These are phyloP conservation scores for Hippasteria phrygiana DNA, from an alignment of 53 echinoderm and acorn worm genomes.

Conservation along the genomic window DNA sequence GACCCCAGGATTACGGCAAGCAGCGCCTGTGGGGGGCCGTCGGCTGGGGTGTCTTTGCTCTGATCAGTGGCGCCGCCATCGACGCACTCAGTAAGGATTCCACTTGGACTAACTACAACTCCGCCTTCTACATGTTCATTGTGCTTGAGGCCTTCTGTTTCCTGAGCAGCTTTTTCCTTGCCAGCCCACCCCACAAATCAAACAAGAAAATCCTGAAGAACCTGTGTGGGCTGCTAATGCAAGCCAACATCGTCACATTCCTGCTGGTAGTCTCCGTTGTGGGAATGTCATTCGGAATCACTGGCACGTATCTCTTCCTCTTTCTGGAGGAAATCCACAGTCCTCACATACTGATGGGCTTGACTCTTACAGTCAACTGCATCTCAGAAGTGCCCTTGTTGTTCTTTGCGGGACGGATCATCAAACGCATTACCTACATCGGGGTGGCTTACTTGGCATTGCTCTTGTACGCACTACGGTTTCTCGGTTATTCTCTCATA, in stretches of 20 bases:
- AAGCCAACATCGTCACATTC: conserved; percentile 63
- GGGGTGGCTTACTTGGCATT: conserved; percentile 74
- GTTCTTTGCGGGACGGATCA: conserved; percentile 79
- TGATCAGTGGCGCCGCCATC: conserved; percentile 76
- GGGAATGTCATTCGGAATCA: conserved; percentile 89
- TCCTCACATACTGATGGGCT: conserved; percentile 85
- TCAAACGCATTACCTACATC: conserved; percentile 71
- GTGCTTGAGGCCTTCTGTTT: conserved; percentile 49
- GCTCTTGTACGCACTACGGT: conserved; percentile 83
- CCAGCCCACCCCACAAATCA: conserved; percentile 71
- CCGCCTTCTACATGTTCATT: conserved; percentile 78
- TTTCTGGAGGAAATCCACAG: conserved; percentile 81
- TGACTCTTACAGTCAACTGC: conserved; percentile 86
- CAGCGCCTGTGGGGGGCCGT: conserved; percentile 88
- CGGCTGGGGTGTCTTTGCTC: conserved; percentile 86
- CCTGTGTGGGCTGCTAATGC: conserved; percentile 52
- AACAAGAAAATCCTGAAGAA: conserved; percentile 41
- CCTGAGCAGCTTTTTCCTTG: conserved; percentile 32
- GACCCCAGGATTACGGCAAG: conserved; percentile 78
- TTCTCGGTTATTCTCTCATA: conserved; percentile 89
- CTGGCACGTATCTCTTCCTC: conserved; percentile 81
- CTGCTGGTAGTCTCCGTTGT: conserved; percentile 57
- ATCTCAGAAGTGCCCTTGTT: conserved; percentile 87
- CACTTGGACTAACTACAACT: conserved; percentile 52
- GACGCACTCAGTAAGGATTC: conserved; percentile 63